Percentiles rank a stretch among this genome's conserved stretches.
phyloP scores from a whole-genome alignment of 1,140 invertebrate genomes.

The Aricia agestis region DNA sequence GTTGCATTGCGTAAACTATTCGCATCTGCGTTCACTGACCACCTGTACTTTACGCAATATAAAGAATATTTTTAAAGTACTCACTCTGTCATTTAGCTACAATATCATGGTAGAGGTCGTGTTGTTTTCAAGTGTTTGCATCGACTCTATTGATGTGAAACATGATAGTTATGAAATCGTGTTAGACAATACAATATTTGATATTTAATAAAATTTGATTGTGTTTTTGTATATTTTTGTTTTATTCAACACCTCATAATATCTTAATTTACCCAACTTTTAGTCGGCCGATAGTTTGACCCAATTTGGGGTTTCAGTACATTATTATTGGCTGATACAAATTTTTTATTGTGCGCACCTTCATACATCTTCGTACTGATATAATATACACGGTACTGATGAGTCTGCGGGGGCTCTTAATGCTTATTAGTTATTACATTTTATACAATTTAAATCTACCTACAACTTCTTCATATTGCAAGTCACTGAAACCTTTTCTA shows the following conservation, averaged over 20 bases:
- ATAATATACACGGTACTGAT: too few relatives aligned
- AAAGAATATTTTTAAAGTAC: not conserved
- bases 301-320: too few relatives aligned
- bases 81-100: not conserved
- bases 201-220: constrained; percentile 76
- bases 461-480: constrained; percentile 39
- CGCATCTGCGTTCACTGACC: not conserved
- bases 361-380: too few relatives aligned
- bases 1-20: not conserved
- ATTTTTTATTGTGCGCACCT: too few relatives aligned
- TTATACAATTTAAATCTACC: constrained; percentile 16
- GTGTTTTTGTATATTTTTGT: constrained; percentile 59
- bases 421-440: not conserved
- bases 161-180: constrained; percentile 74
- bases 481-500: constrained; percentile 46
- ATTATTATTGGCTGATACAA: too few relatives aligned
- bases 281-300: too few relatives aligned
- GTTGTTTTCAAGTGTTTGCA: not conserved
- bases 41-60: not conserved
- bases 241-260: constrained; percentile 38
- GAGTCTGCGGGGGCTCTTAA: too few relatives aligned
- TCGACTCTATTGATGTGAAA: constrained; percentile 66
- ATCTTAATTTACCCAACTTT: too few relatives aligned
- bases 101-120: not conserved
- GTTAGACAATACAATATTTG: constrained; percentile 76